Evolutionary conservation across 2,797 vertebrate species (phyloP), one percentile per base, ranked within the genome.

Genomic region (Falco naumanni): DNA sequence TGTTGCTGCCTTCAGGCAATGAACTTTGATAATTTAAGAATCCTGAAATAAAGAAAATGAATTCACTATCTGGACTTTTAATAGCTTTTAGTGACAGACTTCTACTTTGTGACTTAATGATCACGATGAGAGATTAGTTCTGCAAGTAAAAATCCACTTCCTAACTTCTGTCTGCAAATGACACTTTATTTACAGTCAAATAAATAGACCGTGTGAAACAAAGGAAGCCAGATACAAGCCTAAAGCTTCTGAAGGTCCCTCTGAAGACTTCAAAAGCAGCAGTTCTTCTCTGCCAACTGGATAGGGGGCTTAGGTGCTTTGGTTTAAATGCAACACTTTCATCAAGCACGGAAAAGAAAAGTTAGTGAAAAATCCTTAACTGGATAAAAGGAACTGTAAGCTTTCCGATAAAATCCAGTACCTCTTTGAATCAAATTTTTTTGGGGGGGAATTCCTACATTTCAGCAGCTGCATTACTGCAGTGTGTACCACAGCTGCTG

Each of bases 11-110:
- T 87, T 79, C 66, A 57, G 74, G 91, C 83, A 88, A 63, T 48
- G 80, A 81, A 93, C 80, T 93, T 84, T 41, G 79, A 94, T 84
- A 96, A 93, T 82, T 71, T 83, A 91, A 91, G 69, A 90, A 81
- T 59, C 34, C 22, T 68, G 41, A 84, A 93, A 82, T 84, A 91
- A 80, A 86, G 33, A 94, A 96, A 89, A 82, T 37, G 69, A 95
- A 57, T 69, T 85, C 47, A 65, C 43, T 89, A 66, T 94, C 89
- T 90, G 56, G 43, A 65, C 37, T 70, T 96, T 90, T 82, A 95
- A 91, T 86, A 94, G 87, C 69, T 76, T 91, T 78, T 79, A 70
- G 51, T 95, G 82, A 86, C 43, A 90, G 69, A 63, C 51, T 91
- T 75, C 54, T 76, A 63, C 39, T 61, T 61, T 81, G 76, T 82